phyloP scores from a whole-genome alignment of 2,797 vertebrate genomes.

The Masticophis lateralis region DNA sequence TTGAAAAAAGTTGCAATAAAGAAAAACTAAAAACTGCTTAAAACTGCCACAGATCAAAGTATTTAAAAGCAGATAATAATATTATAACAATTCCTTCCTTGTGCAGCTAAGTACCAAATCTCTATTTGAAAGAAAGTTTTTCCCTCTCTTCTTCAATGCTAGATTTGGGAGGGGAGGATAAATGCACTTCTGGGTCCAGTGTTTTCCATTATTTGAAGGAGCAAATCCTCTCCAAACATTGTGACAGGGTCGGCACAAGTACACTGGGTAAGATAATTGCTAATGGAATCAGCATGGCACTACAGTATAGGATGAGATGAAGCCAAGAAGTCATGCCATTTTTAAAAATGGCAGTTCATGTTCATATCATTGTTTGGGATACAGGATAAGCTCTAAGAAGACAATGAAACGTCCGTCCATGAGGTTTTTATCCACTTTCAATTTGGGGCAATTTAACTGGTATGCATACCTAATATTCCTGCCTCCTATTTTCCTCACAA shows the following conservation, averaged over 20 bases:
- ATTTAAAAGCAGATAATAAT: not conserved
- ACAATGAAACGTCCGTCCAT: not conserved
- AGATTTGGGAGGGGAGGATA: not conserved
- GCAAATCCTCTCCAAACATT: not conserved
- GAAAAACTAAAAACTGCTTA: not conserved
- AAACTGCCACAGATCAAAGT: not conserved
- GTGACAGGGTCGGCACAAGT: not conserved
- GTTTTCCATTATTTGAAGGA: not conserved
- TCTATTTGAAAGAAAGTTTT: not conserved
- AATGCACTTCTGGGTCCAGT: not conserved
- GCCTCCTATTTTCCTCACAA: not conserved
- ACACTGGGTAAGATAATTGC: not conserved
- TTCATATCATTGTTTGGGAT: not conserved
- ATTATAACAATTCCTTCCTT: not conserved
- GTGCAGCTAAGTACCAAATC: not conserved
- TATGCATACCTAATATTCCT: not conserved
- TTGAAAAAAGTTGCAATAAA: not conserved
- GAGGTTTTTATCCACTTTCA: not conserved
- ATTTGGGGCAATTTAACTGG: not conserved
- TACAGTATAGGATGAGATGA: not conserved
- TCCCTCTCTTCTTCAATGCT: not conserved
- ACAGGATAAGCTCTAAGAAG: not conserved
- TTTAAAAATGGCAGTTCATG: not conserved
- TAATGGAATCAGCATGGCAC: not conserved
- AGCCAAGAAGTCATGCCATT: not conserved